phyloP scores from a whole-genome alignment of 2,888 invertebrate genomes.

The Torymus tubicola region DNA sequence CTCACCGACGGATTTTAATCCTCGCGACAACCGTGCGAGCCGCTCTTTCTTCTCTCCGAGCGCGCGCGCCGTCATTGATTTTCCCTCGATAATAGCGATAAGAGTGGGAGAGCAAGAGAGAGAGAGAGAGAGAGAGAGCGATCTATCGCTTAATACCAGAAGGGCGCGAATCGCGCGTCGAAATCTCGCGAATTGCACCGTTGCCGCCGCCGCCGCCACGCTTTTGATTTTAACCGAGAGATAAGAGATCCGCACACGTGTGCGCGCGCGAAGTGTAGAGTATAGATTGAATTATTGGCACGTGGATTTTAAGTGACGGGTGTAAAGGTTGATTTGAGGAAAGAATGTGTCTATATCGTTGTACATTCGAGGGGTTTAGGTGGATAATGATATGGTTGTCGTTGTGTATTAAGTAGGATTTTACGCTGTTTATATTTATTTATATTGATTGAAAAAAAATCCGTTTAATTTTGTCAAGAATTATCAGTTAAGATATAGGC shows the following conservation, averaged over 20 bases:
- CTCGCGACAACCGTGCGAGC: slow-evolving; percentile 57
- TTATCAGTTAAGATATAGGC: too few relatives aligned
- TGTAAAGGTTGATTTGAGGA: not conserved
- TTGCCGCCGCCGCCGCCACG: not conserved
- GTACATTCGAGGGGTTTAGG: too few relatives aligned
- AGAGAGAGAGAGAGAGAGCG: slow-evolving; percentile 8
- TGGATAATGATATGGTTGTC: too few relatives aligned
- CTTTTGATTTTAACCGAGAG: slow-evolving; percentile 48
- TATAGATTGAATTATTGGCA: slow-evolving; percentile 35
- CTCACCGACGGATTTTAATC: slow-evolving; percentile 65
- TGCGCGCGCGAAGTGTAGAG: not conserved
- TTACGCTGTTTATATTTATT: too few relatives aligned
- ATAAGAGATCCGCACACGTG: not conserved
- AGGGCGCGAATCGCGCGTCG: slow-evolving; percentile 40
- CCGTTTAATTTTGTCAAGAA: too few relatives aligned
- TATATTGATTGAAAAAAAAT: too few relatives aligned
- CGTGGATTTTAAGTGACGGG: not conserved
- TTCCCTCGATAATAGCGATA: slow-evolving; percentile 59
- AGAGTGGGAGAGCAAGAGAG: slow-evolving; percentile 12
- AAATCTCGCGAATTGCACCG: slow-evolving; percentile 38
- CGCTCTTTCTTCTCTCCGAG: slow-evolving; percentile 27
- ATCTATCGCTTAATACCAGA: slow-evolving; percentile 51
- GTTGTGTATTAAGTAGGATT: too few relatives aligned
- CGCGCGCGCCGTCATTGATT: slow-evolving; percentile 57
- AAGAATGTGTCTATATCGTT: too few relatives aligned